A percentile compares a stretch with the other conserved stretches of the same genome.
These are phyloP conservation scores for Carassius auratus DNA, from an alignment of 2,113 vertebrate genomes.

Conservation along the genomic window DNA sequence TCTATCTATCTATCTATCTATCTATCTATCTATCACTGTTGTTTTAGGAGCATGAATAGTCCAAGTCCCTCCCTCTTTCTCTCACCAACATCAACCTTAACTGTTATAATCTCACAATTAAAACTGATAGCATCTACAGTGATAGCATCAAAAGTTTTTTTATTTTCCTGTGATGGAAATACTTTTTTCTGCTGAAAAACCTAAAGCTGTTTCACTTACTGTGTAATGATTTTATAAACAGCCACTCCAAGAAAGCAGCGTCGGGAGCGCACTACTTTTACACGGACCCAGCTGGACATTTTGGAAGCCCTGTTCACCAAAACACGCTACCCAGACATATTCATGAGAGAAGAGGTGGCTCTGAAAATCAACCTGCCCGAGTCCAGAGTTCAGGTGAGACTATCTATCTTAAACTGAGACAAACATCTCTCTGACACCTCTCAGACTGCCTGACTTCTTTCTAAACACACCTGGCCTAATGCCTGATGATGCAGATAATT, in stretches of 20 bases:
- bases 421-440: not conserved
- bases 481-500: not conserved
- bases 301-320: constrained; percentile 84
- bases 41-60: not conserved
- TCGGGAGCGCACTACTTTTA: constrained; percentile 84
- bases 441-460: not conserved
- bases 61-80: not conserved
- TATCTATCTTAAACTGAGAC: not conserved
- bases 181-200: not conserved
- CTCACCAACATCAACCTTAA: not conserved
- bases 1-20: not conserved
- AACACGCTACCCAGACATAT: constrained; percentile 87
- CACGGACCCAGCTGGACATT: constrained; percentile 84
- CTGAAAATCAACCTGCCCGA: constrained; percentile 87
- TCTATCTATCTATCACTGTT: not conserved
- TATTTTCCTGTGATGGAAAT: not conserved
- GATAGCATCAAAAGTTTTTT: not conserved
- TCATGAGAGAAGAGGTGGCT: constrained; percentile 87
- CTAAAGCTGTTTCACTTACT: not conserved
- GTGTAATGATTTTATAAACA: constrained; percentile 53
- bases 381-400: constrained; percentile 68
- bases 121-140: not conserved
- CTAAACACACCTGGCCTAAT: not conserved
- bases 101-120: not conserved
- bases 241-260: constrained; percentile 84